Evolutionary conservation across 2,113 vertebrate genomes (phyloP), one percentile per base, ranked within the genome.

Genomic region (Herpailurus yagouaroundi): DNA sequence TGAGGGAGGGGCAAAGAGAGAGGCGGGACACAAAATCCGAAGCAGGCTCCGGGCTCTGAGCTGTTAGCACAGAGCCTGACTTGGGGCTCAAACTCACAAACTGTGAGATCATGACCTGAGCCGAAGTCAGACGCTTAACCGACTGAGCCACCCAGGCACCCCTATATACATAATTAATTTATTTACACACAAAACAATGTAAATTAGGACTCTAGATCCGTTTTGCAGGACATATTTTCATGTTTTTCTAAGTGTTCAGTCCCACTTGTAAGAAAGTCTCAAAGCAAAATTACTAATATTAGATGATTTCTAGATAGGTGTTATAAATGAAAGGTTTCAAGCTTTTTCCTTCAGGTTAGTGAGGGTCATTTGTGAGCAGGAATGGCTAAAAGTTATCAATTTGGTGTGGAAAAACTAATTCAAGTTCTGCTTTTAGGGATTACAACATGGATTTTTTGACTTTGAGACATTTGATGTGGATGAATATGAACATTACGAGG

Each of bases 401-500:
- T 64, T 94, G 23, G 4, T 83, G 16, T 64, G 95, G 77, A 97
- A 98, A 97, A 95, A 85, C 64, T 98, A 97, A 98, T 52, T 41
- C 95, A 29, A 80, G 97, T 98, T 98, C 91, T 98, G 23, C 86
- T 99, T 99, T 95, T 98, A 99, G 99, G 99, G 99, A 81, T 98
- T 99, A 96, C 99, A 99, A 94, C 99, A 99, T 96, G 99, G 99
- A 92, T 99, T 99, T 99, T 99, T 99, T 97, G 99, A 99, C 99
- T 99, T 99, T 95, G 99, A 99, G 98, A 99, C 99, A 19, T 99
- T 99, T 98, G 99, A 99, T 96, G 99, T 99, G 98, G 99, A 99
- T 36, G 99, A 99, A 98, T 99, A 99, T 66, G 99, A 99, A 96
- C 99, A 99, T 98, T 99, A 99, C 89, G 99, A 99, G 99, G 99